These are phyloP conservation scores for Atta texana DNA, from an alignment of 1,140 invertebrate species.

Conservation along the genomic window DNA sequence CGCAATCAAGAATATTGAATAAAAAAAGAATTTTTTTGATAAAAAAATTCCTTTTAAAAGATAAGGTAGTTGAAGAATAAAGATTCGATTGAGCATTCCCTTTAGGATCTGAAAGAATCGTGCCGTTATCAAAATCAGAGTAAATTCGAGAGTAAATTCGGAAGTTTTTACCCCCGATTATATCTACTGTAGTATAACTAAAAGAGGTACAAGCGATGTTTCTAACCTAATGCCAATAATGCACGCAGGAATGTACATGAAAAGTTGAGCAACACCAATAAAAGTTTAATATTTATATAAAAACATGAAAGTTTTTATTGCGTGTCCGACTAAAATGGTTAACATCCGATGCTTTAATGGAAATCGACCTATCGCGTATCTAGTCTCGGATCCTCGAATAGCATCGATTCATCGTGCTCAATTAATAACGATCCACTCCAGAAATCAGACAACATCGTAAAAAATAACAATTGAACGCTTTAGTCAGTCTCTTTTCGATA, in stretches of 20 bases:
- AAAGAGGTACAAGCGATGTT: neutral
- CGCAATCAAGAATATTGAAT: neutral
- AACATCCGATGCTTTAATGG: constrained; percentile 12
- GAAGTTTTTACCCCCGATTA: constrained; percentile 65
- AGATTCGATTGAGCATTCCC: neutral
- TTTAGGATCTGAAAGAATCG: neutral
- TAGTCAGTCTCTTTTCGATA: neutral
- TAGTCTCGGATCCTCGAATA: constrained; percentile 11
- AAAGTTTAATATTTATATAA: constrained; percentile 45
- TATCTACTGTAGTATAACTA: constrained; percentile 51
- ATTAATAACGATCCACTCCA: constrained; percentile 35
- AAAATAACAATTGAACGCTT: constrained; percentile 40
- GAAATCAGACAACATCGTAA: constrained; percentile 19
- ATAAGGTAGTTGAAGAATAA: neutral
- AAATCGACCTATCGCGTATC: constrained; percentile 29
- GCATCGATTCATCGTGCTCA: constrained; percentile 28
- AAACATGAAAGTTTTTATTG: constrained; percentile 59
- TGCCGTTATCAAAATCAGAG: constrained; percentile 53
- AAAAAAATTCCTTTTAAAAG: neutral
- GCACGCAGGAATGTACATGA: constrained; percentile 22
- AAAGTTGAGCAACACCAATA: constrained; percentile 25
- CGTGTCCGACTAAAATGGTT: constrained; percentile 3
- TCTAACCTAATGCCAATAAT: constrained; percentile 61
- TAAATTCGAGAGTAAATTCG: constrained; percentile 57
- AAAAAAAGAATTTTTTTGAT: neutral